Base-by-base conservation (phyloP, 2,113 vertebrate genomes). In the Eretmochelys imbricata region DNA sequence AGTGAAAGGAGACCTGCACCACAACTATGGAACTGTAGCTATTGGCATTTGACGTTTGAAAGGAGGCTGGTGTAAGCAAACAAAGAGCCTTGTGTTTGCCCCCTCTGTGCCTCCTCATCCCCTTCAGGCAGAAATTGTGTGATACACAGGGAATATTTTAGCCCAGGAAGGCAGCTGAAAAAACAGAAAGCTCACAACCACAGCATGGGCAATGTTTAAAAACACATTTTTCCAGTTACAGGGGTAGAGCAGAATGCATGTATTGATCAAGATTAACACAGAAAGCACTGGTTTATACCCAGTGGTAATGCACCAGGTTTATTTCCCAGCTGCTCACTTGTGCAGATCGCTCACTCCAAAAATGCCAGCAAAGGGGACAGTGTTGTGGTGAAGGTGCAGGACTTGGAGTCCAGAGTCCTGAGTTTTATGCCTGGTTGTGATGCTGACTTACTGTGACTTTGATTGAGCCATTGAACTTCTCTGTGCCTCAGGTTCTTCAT, bases 111-210 rank as follows among this genome's bases (percentile, higher is more conserved):
- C 87, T 49, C 91, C 1, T 20, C 87, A 80, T 57, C 88, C 76
- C 89, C 42, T 91, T 80, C 48, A 76, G 93, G 88, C 76, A 83
- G 0, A 5, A 75, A 20, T 54, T 48, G 0, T 0, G 0, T 82
- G 35, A 78, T 78, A 57, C 51, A 20, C 79, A 24, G 81, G 75
- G 85, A 94, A 91, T 2, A 27, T 29, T 91, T 75, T 51, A 95
- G 86, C 94, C 89, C 80, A 49, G 82, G 93, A 84, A 94, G 59
- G 91, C 94, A 95, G 94, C 95, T 96, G 96, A 27, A 42, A 84
- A 96, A 96, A 80, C 90, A 94, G 55, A 62, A 13, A n/a, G 0
- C 1, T 57, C 2, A 38, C 2, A 29, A 38, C 54, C 93, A 0
- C 93, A 94, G 84, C 54, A 81, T 62, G 86, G 84, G 85, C 13